A percentile compares a stretch with the other conserved stretches of the same genome.
Conservation (phyloP, 2,113 vertebrate species). For the Monarcha castaneiventris region DNA sequence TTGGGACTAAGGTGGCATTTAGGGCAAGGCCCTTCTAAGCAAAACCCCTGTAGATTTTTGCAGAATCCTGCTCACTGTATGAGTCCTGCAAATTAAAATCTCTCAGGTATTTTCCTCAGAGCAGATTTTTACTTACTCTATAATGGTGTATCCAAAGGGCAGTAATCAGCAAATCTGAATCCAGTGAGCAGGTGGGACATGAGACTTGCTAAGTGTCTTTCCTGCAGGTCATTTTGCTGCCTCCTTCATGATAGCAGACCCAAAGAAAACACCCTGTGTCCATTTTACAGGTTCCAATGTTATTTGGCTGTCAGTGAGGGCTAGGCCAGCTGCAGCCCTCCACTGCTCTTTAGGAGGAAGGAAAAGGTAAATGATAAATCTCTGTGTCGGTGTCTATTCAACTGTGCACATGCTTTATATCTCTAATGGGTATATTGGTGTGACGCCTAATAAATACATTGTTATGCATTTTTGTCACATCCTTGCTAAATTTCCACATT, state of each 20-base stretch:
- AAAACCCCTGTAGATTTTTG: not conserved
- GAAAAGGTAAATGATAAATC: not conserved
- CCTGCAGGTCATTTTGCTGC: not conserved
- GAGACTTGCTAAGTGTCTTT: not conserved
- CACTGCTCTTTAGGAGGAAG: not conserved
- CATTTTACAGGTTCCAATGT: not conserved
- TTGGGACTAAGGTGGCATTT: not conserved
- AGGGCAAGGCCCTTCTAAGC: not conserved
- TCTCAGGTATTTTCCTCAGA: not conserved
- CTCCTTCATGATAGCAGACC: not conserved
- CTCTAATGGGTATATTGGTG: not conserved
- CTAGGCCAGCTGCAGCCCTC: not conserved
- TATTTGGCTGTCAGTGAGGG: not conserved
- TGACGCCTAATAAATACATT: not conserved
- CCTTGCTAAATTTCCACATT: not conserved
- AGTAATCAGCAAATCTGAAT: not conserved
- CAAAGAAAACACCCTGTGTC: not conserved
- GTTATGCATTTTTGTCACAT: not conserved
- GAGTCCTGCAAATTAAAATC: not conserved
- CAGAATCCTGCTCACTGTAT: not conserved
- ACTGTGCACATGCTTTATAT: not conserved
- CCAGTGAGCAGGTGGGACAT: fast-evolving
- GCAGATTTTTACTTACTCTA: not conserved
- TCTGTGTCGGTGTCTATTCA: not conserved
- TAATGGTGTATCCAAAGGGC: not conserved